A percentile compares a stretch with the other conserved stretches of the same genome.
These are phyloP conservation scores for Iselma pallidipennis DNA, from an alignment of 2,888 invertebrate genomes.

Conservation along the genomic window DNA sequence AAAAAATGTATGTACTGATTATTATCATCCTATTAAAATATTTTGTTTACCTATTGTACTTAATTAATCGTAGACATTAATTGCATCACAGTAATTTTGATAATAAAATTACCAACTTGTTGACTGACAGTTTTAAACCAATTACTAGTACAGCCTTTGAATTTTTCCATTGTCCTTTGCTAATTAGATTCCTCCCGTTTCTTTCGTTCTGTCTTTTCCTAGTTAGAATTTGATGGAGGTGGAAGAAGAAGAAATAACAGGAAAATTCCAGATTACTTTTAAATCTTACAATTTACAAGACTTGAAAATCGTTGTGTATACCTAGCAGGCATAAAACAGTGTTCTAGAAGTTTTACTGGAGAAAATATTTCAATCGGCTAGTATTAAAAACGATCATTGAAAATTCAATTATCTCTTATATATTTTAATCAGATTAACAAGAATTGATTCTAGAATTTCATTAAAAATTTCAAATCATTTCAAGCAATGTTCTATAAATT, in stretches of 20 bases:
- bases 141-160: neutral
- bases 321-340: neutral
- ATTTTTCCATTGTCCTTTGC: neutral
- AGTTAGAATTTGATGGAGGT: neutral
- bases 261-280: neutral
- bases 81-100: neutral
- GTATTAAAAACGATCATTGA: too few relatives aligned
- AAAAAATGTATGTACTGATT: too few relatives aligned
- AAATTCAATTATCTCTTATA: neutral
- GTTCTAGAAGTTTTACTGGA: neutral
- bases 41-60: neutral
- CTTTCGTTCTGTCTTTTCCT: neutral
- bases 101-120: neutral
- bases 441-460: too few relatives aligned
- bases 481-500: neutral
- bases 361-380: too few relatives aligned
- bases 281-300: neutral
- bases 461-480: neutral
- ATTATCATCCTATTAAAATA: too few relatives aligned
- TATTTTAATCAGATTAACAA: neutral
- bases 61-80: neutral
- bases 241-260: neutral
- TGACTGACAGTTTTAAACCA: neutral
- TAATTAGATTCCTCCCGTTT: neutral
- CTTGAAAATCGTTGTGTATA: neutral